Evolutionary conservation across 2,113 vertebrate species (phyloP).

Genomic region (Cochlearius cochlearius): DNA sequence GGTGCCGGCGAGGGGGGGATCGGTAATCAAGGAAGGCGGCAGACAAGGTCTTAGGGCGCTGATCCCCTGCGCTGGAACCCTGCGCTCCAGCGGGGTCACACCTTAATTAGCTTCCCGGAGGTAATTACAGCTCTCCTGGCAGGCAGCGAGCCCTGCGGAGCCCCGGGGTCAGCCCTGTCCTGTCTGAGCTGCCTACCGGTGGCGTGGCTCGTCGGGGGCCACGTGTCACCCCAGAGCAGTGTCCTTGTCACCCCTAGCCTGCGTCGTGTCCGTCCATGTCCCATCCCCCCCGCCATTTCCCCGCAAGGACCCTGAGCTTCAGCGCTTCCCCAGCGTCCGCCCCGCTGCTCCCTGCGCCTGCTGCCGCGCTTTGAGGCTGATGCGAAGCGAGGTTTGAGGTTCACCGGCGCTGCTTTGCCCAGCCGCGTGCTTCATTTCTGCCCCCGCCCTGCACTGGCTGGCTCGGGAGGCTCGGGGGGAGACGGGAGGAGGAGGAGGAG

Average conservation of each 20-base stretch:
- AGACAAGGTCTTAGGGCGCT: not conserved
- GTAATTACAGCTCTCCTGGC: not conserved
- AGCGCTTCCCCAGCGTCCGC: not conserved
- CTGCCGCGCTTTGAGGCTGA: not conserved
- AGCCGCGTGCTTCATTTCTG: not conserved
- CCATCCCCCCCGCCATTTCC: no score
- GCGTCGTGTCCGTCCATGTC: no score
- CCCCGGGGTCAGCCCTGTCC: not conserved
- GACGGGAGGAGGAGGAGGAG: not conserved
- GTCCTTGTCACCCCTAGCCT: not conserved
- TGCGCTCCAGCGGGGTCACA: not conserved
- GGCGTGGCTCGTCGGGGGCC: not conserved
- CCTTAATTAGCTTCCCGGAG: not conserved
- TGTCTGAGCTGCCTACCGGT: fast-evolving
- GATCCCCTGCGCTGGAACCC: not conserved
- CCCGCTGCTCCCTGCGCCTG: not conserved
- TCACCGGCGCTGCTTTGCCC: not conserved
- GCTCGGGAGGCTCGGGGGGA: not conserved
- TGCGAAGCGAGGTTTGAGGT: not conserved
- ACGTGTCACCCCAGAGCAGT: not conserved
- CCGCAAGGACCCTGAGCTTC: not conserved
- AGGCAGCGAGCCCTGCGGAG: not conserved
- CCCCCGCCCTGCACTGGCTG: not conserved
- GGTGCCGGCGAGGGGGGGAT: not conserved
- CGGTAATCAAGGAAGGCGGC: not conserved